Conservation (phyloP, 92 coral and sea anemone species). For the Parazoanthus atlanticus region DNA sequence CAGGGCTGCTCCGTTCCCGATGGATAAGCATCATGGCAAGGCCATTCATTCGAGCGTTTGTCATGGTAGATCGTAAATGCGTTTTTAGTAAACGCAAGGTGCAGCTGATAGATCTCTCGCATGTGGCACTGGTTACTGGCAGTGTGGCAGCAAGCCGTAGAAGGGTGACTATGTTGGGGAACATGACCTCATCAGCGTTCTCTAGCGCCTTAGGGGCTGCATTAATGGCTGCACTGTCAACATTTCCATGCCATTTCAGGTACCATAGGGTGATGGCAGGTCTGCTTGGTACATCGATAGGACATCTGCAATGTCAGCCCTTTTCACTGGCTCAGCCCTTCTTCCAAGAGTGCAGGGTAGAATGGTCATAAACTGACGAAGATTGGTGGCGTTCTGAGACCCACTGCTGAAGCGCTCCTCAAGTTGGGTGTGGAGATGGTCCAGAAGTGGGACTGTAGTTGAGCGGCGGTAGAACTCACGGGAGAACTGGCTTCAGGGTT, state of each 20-base stretch:
- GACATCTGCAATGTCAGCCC: too few relatives aligned
- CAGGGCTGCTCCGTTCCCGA: conserved; percentile 8
- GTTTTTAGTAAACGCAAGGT: conserved; percentile 17
- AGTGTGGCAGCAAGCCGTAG: conserved; percentile 24
- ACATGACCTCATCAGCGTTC: too few relatives aligned
- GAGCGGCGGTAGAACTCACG: too few relatives aligned
- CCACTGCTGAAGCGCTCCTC: not conserved
- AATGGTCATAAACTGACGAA: not conserved
- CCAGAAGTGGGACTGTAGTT: not conserved
- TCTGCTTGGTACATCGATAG: not conserved
- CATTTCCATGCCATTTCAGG: too few relatives aligned
- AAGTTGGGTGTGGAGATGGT: not conserved
- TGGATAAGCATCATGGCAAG: conserved; percentile 25
- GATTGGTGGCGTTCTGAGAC: not conserved
- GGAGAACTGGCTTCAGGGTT: too few relatives aligned
- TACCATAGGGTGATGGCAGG: not conserved
- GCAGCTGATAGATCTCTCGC: conserved; percentile 37
- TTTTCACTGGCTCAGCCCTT: too few relatives aligned
- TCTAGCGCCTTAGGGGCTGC: too few relatives aligned
- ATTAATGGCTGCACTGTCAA: not conserved
- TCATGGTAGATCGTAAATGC: not conserved
- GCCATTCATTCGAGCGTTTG: conserved; percentile 3
- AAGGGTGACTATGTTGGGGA: conserved; percentile 33
- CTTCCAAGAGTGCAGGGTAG: too few relatives aligned
- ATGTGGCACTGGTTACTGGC: conserved; percentile 35